Percentiles rank a stretch among this genome's conserved stretches.
Conservation (phyloP, 2,888 invertebrate genomes). For the Drosophila niveifrons region DNA sequence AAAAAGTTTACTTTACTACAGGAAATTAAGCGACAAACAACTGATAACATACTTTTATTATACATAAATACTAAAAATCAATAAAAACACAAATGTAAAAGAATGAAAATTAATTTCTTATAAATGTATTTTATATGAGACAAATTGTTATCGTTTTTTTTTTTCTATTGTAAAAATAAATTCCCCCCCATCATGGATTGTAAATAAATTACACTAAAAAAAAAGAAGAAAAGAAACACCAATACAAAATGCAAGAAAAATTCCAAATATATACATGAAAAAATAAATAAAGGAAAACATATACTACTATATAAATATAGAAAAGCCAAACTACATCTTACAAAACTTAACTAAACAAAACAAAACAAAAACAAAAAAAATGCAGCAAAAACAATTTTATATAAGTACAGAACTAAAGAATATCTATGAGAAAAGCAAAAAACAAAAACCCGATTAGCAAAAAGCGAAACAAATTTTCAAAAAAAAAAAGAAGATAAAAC, state of each 20-base stretch:
- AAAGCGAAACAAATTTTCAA: conserved; percentile 40
- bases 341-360: conserved; percentile 15
- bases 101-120: conserved; percentile 56
- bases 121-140: conserved; percentile 61
- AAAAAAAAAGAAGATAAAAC: conserved; percentile 21
- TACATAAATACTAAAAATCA: conserved; percentile 30
- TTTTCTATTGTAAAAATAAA: conserved; percentile 30
- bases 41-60: conserved; percentile 49
- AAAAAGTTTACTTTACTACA: conserved; percentile 58
- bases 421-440: conserved; percentile 6
- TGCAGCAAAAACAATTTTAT: conserved; percentile 50
- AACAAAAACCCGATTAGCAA: conserved; percentile 41
- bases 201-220: conserved; percentile 25
- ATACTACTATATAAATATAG: conserved; percentile 8
- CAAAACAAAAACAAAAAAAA: conserved; percentile 22
- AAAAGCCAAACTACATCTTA: conserved; percentile 47
- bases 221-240: conserved; percentile 29
- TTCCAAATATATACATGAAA: conserved; percentile 52
- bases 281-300: background rate
- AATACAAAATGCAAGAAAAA: conserved; percentile 48
- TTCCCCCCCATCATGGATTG: conserved; percentile 25
- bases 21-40: conserved; percentile 52
- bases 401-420: conserved; percentile 35
- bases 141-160: conserved; percentile 49
- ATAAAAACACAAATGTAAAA: conserved; percentile 4